Conservation (phyloP, 2,797 vertebrate species). For the Babyrousa celebensis region DNA sequence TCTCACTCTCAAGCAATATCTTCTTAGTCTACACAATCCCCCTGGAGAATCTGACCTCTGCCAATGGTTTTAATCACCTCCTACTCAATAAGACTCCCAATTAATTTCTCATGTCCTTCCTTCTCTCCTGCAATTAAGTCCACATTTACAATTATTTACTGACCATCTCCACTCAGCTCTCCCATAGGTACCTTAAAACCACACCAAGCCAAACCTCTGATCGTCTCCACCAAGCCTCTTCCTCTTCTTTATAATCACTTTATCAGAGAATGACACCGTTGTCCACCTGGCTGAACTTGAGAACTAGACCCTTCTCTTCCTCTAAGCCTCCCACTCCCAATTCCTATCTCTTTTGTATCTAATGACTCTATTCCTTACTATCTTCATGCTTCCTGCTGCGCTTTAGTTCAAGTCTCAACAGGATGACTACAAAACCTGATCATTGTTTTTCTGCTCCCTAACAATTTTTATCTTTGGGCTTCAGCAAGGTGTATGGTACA, state of each 20-base stretch:
- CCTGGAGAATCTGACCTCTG: neutral
- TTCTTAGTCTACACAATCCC: neutral
- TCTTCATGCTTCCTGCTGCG: neutral
- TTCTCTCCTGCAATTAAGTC: constrained; percentile 5
- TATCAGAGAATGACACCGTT: neutral
- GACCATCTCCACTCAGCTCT: neutral
- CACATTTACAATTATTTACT: neutral
- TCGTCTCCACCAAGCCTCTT: neutral
- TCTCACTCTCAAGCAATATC: neutral
- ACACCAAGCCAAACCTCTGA: neutral
- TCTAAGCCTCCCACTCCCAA: neutral
- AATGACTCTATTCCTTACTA: neutral
- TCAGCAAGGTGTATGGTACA: neutral
- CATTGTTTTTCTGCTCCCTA: neutral
- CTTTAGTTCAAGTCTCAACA: neutral
- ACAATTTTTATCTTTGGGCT: neutral
- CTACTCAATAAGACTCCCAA: neutral
- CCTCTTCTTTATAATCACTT: neutral
- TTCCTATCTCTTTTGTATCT: neutral
- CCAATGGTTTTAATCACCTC: neutral
- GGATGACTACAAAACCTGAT: neutral
- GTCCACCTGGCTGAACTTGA: neutral
- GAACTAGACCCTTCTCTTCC: neutral
- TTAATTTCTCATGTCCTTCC: neutral
- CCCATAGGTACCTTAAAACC: neutral